phyloP scores from a whole-genome alignment of 2,113 vertebrate genomes.

The Pholis gunnellus region DNA sequence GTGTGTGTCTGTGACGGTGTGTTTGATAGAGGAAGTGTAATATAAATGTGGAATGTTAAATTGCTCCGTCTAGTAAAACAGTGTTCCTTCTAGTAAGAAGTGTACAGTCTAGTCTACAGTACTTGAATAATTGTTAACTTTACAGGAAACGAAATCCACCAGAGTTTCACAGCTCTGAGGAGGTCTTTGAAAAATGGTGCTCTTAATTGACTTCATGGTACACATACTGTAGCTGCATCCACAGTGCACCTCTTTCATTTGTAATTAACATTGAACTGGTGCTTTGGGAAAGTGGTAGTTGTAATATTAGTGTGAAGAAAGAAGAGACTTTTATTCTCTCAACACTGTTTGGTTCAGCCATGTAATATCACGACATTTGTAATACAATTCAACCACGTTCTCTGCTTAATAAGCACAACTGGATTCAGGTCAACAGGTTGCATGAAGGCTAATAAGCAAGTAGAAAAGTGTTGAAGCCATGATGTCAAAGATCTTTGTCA shows the following conservation, averaged over 20 bases:
- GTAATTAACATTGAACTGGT: not conserved
- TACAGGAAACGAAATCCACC: not conserved
- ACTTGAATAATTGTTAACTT: conserved; percentile 4
- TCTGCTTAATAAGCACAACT: not conserved
- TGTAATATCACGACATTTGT: not conserved
- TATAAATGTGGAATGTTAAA: not conserved
- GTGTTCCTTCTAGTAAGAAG: not conserved
- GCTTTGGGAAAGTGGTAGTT: not conserved
- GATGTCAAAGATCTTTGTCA: not conserved
- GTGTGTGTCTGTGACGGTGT: not conserved
- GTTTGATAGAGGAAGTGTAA: not conserved
- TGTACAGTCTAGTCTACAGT: not conserved
- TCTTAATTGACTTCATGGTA: not conserved
- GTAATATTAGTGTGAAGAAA: conserved; percentile 6
- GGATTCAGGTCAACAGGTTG: not conserved
- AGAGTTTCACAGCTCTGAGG: not conserved
- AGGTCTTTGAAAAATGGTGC: not conserved
- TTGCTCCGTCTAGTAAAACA: not conserved
- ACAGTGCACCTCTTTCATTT: conserved; percentile 2
- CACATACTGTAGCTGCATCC: not conserved
- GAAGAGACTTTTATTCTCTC: conserved; percentile 2
- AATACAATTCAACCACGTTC: not conserved
- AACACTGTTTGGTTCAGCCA: not conserved
- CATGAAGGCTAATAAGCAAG: not conserved
- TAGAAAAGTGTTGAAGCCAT: too few relatives aligned